Evolutionary conservation across 2,113 vertebrate genomes (phyloP), one percentile per base, ranked within the genome.

Genomic region (Dolichallabes microphthalmus): DNA sequence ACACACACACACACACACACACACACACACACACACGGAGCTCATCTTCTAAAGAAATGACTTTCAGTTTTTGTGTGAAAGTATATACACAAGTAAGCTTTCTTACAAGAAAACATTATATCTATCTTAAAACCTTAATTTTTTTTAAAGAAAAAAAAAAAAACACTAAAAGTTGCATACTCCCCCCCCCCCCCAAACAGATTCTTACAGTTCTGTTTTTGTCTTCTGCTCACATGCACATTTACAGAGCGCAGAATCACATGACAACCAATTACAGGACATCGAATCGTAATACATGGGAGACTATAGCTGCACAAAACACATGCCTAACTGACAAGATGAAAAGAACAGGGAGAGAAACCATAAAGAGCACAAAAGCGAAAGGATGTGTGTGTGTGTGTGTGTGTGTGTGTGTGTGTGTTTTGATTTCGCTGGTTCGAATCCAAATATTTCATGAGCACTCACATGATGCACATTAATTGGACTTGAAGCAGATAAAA

Each of bases 381-480:
- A 64, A 45, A 79, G 61, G 64, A 80, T 53, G 27, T 19, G 75
- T 5, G n/a, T 69, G 20, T 58, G 35, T 2, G 10, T 79, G 78
- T 82, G 20, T 58, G 35, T 2, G 10, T 53, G 27, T 19, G 75
- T 5, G n/a, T 69, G 20, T 58, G 35, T 2, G 10, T 79, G 78
- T 82, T 82, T 82, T 88, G 86, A 88, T 89, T 86, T 69, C 71
- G 81, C 69, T 60, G 69, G 73, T 71, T 85, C 74, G 86, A 89
- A 89, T 88, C 74, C 88, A 82, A 88, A 88, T 88, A 45, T 80
- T 88, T 89, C 87, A 86, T 88, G 86, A 52, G 82, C 74, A 69
- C 77, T 90, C 85, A 87, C 85, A 83, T 90, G 85, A 88, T 68
- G 55, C 25, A 76, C 80, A 55, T 76, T 88, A 88, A 88, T 83